phyloP scores from a whole-genome alignment of 2,888 invertebrate genomes.

The Xylocampa areola region DNA sequence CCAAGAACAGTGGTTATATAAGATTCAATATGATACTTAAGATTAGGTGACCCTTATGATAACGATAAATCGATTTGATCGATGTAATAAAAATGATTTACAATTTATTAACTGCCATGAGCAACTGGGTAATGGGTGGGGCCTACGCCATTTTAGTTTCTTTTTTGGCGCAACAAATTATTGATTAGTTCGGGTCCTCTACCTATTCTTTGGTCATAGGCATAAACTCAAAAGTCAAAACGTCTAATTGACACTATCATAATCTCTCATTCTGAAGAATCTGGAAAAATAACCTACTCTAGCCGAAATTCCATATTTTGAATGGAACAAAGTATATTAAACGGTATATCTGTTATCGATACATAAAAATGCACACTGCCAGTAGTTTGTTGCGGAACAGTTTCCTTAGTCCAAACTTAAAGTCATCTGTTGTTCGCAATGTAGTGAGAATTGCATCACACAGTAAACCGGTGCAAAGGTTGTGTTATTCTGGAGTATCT shows the following conservation, averaged over 20 bases:
- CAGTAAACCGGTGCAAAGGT: slow-evolving; percentile 72
- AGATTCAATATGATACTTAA: no score
- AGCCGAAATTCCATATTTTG: slow-evolving; percentile 56
- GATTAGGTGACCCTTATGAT: no score
- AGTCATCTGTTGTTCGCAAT: slow-evolving; percentile 75
- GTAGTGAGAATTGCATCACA: slow-evolving; percentile 85
- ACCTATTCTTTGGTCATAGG: no score
- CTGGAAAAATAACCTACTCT: slow-evolving; percentile 83
- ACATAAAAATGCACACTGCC: slow-evolving; percentile 79
- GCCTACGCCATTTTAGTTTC: no score
- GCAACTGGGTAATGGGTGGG: no score
- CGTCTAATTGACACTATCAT: neutral
- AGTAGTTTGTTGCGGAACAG: slow-evolving; percentile 77
- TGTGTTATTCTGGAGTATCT: slow-evolving; percentile 56
- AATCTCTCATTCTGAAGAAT: slow-evolving; percentile 68
- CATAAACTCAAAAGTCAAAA: no score
- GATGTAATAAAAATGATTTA: no score
- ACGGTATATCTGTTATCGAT: slow-evolving; percentile 29
- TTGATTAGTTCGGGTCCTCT: no score
- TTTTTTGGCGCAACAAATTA: no score
- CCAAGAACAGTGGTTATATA: no score
- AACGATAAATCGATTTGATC: no score
- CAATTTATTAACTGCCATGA: no score
- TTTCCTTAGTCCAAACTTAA: slow-evolving; percentile 75
- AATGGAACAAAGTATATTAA: slow-evolving; percentile 67